Evolutionary conservation across 2,888 invertebrate genomes (phyloP).

Genomic region (Congeria kusceri): DNA sequence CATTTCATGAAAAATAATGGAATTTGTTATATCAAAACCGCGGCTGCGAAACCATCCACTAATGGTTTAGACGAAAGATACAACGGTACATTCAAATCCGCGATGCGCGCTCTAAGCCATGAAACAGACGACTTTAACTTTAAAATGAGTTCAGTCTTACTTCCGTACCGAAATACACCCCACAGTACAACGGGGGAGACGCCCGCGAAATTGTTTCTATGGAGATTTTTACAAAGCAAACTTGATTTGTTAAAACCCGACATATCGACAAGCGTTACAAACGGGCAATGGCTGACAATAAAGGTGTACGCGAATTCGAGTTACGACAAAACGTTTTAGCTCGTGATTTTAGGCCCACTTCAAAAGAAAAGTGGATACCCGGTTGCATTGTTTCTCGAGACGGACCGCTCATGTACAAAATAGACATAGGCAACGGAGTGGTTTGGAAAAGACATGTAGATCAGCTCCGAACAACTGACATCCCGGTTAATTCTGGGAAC

Average conservation of each 20-base stretch:
- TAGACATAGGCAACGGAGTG: no score
- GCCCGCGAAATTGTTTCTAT: slow-evolving; percentile 54
- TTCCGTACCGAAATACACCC: slow-evolving; percentile 36
- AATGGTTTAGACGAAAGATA: slow-evolving; percentile 60
- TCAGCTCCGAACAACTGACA: no score
- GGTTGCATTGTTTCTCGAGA: no score
- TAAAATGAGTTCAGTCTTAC: slow-evolving; percentile 38
- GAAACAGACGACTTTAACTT: slow-evolving; percentile 12
- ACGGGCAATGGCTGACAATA: background rate
- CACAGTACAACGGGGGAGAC: slow-evolving; percentile 43
- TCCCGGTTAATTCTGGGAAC: no score
- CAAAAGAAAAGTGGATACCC: no score
- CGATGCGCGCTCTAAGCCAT: background rate
- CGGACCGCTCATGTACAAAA: no score
- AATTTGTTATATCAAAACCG: slow-evolving; percentile 50
- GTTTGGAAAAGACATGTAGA: no score
- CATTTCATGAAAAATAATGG: slow-evolving; percentile 50
- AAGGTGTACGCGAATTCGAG: background rate
- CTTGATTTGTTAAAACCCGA: background rate
- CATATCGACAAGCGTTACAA: background rate
- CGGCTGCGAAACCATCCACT: slow-evolving; percentile 51
- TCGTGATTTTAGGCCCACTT: no score
- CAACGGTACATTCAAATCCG: slow-evolving; percentile 57
- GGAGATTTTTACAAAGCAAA: slow-evolving; percentile 34
- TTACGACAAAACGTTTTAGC: no score